Evolutionary conservation across 2,113 vertebrate genomes (phyloP), one percentile per base, ranked within the genome.

Genomic region (Rafetus swinhoei): DNA sequence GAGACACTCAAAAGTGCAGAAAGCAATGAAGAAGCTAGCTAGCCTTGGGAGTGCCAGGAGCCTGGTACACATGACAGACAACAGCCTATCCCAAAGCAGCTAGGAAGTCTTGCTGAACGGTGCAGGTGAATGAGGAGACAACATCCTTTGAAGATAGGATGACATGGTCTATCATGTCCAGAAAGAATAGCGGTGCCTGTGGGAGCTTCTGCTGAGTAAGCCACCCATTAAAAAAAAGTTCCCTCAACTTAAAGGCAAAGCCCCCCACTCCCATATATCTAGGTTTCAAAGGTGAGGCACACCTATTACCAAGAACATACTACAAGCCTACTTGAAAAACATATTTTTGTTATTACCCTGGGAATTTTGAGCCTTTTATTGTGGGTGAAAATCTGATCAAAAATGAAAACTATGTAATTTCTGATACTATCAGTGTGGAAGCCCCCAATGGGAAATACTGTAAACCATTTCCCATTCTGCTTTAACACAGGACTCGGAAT

Each of bases 401-500:
- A 92, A 93, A 9, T 60, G 92, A 88, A 95, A 93, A 77, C 25
- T 65, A 95, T 87, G 86, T 80, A 0, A 92, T 84, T 88, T 62
- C 25, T 77, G 76, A 92, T 35, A 88, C 3, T 81, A 85, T 74
- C 3, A 1, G 21, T 45, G 69, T 55, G 82, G 79, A 93, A 96
- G 84, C 29, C 60, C 57, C 82, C 88, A 80, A 0, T 86, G 82
- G 86, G 90, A 88, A 90, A 77, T 86, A 84, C 12, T 89, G 29
- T 96, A 96, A 97, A 98, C 87, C 25, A 57, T 87, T 97, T 93
- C 81, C 59, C 83, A 90, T 69, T 93, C 65, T 95, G 79, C 76
- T 92, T 90, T 94, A 89, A 74, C 59, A 82, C 39, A 94, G 79
- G 22, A 9, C 79, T 94, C 84, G 77, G 56, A 96, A 91, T 84